Evolutionary conservation across 1,140 invertebrate genomes (phyloP).

Genomic region (Apis cerana): DNA sequence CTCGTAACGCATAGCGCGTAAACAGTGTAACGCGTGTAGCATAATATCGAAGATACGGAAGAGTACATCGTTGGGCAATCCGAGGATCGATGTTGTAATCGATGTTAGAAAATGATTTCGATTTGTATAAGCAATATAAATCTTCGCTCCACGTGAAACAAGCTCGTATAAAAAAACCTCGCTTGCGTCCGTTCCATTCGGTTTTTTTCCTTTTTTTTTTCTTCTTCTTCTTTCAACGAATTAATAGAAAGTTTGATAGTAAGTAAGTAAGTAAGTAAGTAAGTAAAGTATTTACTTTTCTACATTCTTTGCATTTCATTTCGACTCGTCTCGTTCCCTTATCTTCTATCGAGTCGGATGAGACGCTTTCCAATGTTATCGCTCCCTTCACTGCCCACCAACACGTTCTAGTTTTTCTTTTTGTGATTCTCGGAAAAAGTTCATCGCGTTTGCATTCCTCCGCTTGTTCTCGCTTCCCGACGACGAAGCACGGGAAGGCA

Average conservation of each 20-base stretch:
- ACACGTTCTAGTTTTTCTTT: slow-evolving; percentile 15
- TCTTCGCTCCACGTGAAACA: background rate
- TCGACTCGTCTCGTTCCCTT: slow-evolving; percentile 3
- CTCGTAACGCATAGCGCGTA: slow-evolving; percentile 27
- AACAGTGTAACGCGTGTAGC: slow-evolving; percentile 52
- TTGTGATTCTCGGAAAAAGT: slow-evolving; percentile 6
- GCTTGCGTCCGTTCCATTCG: too few species aligned
- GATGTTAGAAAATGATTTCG: background rate
- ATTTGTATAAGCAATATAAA: background rate
- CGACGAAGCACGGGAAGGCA: background rate
- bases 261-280: too few species aligned
- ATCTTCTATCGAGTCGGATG: slow-evolving; percentile 37
- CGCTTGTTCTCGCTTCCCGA: background rate
- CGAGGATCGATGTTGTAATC: background rate
- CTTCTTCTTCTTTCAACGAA: background rate
- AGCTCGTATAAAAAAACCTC: too few species aligned
- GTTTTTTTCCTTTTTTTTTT: too few species aligned
- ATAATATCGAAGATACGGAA: background rate
- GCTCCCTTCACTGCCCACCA: background rate
- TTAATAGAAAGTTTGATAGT: slow-evolving; percentile 3
- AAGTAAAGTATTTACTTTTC: slow-evolving; percentile 12
- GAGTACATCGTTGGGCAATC: slow-evolving; percentile 9
- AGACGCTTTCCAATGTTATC: slow-evolving; percentile 37
- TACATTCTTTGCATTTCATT: slow-evolving; percentile 2
- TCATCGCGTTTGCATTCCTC: slow-evolving; percentile 11